A percentile compares a stretch with the other conserved stretches of the same genome.
Evolutionary conservation across 2,888 invertebrate species (phyloP).

Genomic region (Lottia scabra): DNA sequence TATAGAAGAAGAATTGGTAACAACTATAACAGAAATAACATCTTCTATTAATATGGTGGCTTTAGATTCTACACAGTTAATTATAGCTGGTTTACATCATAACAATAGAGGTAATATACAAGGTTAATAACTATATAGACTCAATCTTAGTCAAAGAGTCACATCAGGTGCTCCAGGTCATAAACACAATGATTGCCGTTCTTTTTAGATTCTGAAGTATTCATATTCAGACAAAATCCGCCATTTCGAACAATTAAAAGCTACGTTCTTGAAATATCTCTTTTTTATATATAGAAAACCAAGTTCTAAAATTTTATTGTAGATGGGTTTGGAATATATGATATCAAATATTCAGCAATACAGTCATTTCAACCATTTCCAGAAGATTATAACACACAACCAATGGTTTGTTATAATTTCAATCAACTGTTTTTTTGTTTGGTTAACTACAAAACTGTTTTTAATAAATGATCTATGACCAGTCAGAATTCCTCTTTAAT

Average conservation of each 20-base stretch:
- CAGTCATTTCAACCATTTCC: slow-evolving; percentile 14
- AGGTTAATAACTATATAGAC: no score
- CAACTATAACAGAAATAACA: slow-evolving; percentile 4
- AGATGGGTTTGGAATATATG: slow-evolving; percentile 17
- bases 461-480: no score
- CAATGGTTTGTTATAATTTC: not conserved
- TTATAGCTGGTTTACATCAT: slow-evolving; percentile 13
- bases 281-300: no score
- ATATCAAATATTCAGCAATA: slow-evolving; percentile 12
- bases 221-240: no score
- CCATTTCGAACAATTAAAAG: no score
- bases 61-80: slow-evolving; percentile 9
- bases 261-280: no score
- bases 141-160: no score
- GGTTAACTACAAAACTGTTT: no score
- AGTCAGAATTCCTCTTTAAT: no score
- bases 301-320: not conserved
- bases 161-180: no score
- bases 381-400: not conserved
- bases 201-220: no score
- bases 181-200: no score
- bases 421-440: not conserved
- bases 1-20: slow-evolving; percentile 6
- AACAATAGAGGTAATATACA: not conserved
- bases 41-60: slow-evolving; percentile 3